phyloP scores from a whole-genome alignment of 2,797 vertebrate genomes.

The Lates japonicus region DNA sequence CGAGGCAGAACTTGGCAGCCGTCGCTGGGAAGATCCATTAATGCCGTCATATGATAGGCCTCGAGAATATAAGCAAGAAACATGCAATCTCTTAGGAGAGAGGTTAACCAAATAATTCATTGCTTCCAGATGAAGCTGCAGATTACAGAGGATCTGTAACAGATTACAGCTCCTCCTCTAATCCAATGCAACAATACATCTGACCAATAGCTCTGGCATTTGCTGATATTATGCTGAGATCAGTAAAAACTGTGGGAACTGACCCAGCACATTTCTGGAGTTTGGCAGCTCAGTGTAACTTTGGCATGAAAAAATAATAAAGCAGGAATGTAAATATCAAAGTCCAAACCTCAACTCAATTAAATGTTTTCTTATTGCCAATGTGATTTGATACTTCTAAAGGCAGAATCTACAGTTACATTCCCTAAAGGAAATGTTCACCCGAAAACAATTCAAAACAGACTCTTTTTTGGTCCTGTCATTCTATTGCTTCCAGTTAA shows the following conservation, averaged over 20 bases:
- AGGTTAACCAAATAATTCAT: slow-evolving; percentile 71
- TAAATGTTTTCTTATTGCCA: neutral
- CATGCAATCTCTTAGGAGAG: slow-evolving; percentile 52
- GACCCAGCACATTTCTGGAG: neutral
- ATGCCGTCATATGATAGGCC: slow-evolving; percentile 59
- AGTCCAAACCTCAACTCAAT: neutral
- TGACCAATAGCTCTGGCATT: slow-evolving; percentile 4
- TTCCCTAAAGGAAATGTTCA: neutral
- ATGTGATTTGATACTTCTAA: neutral
- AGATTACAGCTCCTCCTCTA: slow-evolving; percentile 40
- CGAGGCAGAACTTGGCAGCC: slow-evolving; percentile 57
- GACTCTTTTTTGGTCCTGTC: neutral
- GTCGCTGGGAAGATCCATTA: slow-evolving; percentile 51
- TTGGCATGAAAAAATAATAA: neutral
- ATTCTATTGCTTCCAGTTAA: neutral
- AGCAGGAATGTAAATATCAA: neutral
- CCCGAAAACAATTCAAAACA: neutral
- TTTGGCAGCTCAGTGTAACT: neutral
- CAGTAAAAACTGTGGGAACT: slow-evolving; percentile 16
- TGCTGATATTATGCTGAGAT: slow-evolving; percentile 15
- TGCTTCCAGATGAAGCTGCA: slow-evolving; percentile 62
- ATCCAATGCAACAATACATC: slow-evolving; percentile 11
- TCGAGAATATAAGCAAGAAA: slow-evolving; percentile 59
- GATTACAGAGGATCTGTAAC: slow-evolving; percentile 55
- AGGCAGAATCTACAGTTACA: neutral